phyloP scores from a whole-genome alignment of 2,888 invertebrate species.

The Malthinus flaveolus region DNA sequence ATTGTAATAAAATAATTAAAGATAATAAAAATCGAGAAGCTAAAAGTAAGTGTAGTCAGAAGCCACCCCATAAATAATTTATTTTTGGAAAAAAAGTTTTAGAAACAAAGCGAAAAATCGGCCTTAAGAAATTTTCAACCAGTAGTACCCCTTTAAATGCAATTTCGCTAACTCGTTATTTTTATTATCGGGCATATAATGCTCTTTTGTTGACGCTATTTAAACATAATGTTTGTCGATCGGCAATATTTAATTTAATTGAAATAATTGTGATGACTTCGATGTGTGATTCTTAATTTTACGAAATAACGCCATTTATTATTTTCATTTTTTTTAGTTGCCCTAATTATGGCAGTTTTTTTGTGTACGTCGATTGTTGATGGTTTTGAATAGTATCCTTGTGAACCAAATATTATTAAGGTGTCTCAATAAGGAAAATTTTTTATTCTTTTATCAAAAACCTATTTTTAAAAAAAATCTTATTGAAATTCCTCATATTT shows the following conservation, averaged over 20 bases:
- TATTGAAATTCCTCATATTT: no score
- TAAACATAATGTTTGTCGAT: conserved; percentile 16
- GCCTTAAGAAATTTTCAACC: background rate
- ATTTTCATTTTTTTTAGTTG: no score
- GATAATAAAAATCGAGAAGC: conserved; percentile 10
- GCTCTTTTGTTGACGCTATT: conserved; percentile 13
- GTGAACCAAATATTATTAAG: no score
- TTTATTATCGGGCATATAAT: conserved; percentile 13
- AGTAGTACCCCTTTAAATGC: background rate
- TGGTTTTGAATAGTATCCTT: no score
- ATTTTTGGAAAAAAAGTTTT: background rate
- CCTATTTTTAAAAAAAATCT: no score
- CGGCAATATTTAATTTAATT: conserved; percentile 18
- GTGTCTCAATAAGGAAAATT: no score
- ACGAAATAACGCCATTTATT: no score
- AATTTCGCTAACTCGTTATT: conserved; percentile 1
- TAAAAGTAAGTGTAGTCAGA: conserved; percentile 10
- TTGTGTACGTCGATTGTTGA: no score
- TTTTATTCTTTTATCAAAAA: no score
- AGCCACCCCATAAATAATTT: conserved; percentile 19
- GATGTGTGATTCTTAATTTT: no score
- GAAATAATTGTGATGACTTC: no score
- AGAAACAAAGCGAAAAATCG: background rate
- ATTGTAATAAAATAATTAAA: conserved; percentile 11
- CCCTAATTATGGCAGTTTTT: no score